Evolutionary conservation across 2,888 invertebrate species (phyloP).

Genomic region (Leucania comma): DNA sequence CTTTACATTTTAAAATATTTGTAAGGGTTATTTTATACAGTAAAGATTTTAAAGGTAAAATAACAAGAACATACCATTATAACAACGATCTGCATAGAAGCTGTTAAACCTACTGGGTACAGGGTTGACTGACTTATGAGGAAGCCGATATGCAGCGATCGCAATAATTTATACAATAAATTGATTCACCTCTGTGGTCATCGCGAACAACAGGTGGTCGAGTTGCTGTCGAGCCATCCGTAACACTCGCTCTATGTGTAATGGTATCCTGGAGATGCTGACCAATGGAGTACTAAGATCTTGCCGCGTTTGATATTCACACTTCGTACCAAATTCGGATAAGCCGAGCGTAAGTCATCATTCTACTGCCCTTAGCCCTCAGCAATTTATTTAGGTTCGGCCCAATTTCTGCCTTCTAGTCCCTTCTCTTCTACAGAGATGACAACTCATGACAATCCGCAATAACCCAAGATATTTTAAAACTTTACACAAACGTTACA

Average conservation of each 20-base stretch:
- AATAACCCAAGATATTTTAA: neutral
- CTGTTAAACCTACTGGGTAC: slow-evolving; percentile 18
- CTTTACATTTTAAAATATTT: no score
- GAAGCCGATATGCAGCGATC: slow-evolving; percentile 25
- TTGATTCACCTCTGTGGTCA: slow-evolving; percentile 47
- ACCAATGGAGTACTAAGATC: slow-evolving; percentile 8
- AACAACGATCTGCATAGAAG: slow-evolving; percentile 4
- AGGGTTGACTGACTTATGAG: slow-evolving; percentile 21
- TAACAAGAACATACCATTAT: slow-evolving; percentile 20
- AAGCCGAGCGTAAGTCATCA: no score
- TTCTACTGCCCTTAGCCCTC: no score
- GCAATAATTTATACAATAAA: slow-evolving; percentile 37
- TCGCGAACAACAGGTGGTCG: slow-evolving; percentile 34
- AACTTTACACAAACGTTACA: neutral
- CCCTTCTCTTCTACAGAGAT: no score
- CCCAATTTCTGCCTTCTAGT: no score
- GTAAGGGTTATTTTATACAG: no score
- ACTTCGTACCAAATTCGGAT: neutral
- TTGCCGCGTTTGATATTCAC: neutral
- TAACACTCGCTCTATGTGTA: slow-evolving; percentile 18
- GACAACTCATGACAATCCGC: no score
- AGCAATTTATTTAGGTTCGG: no score
- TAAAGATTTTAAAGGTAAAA: neutral
- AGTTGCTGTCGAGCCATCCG: slow-evolving; percentile 19
- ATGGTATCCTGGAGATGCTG: neutral